Percentiles rank a stretch among this genome's conserved stretches.
Evolutionary conservation across 1,140 invertebrate species (phyloP).

Genomic region (Drosophila pandora): DNA sequence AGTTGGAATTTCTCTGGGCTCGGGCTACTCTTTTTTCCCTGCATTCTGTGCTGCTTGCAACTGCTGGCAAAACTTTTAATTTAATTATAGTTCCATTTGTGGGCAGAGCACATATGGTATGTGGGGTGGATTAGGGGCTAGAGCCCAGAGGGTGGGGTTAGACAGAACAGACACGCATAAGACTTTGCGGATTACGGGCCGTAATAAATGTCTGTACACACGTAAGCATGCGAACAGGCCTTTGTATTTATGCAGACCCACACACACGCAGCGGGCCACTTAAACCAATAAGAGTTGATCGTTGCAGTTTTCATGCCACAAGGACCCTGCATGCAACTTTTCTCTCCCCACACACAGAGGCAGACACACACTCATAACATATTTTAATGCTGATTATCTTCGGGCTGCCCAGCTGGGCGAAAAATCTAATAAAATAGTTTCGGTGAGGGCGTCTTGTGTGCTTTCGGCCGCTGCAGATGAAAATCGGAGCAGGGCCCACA

Average conservation of each 20-base stretch:
- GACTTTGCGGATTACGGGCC: constrained; percentile 67
- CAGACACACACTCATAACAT: neutral
- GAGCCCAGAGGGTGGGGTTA: neutral
- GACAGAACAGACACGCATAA: constrained; percentile 57
- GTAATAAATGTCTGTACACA: constrained; percentile 72
- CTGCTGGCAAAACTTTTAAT: constrained; percentile 75
- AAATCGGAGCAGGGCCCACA: constrained; percentile 39
- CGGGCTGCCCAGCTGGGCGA: constrained; percentile 43
- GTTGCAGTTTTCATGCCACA: constrained; percentile 49
- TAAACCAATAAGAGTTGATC: constrained; percentile 62
- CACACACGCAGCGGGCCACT: constrained; percentile 18
- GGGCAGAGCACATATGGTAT: constrained; percentile 46
- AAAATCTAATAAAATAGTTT: constrained; percentile 72
- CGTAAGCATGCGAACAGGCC: constrained; percentile 59
- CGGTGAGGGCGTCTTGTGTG: constrained; percentile 68
- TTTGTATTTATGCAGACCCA: constrained; percentile 56
- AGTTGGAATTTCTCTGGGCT: constrained; percentile 36
- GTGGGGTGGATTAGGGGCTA: neutral
- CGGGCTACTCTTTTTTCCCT: constrained; percentile 19
- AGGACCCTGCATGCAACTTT: constrained; percentile 23
- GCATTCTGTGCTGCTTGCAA: constrained; percentile 23
- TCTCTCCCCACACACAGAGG: neutral
- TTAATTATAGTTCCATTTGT: constrained; percentile 80
- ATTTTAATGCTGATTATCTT: constrained; percentile 74
- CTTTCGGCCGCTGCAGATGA: constrained; percentile 38